Conservation (phyloP, 2,113 vertebrate genomes). For the Bambusicola thoracicus region DNA sequence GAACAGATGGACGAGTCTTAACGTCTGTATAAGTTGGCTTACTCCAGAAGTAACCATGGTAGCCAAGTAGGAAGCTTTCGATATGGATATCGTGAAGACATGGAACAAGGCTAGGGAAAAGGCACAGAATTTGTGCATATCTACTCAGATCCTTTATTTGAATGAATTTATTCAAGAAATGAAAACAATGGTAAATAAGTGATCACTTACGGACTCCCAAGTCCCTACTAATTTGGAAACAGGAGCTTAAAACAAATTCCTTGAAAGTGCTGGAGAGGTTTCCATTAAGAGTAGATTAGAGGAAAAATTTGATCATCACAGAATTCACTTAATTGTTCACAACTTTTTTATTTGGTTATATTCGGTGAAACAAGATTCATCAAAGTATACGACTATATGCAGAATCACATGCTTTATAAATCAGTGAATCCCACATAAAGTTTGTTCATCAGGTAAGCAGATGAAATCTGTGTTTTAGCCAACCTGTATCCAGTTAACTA, state of each 20-base stretch:
- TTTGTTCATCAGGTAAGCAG: background rate
- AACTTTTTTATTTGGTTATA: background rate
- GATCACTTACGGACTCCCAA: background rate
- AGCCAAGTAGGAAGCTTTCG: background rate
- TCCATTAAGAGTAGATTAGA: background rate
- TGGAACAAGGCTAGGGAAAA: background rate
- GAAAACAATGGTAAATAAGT: background rate
- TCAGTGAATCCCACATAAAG: background rate
- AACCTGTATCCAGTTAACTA: background rate
- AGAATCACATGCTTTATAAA: background rate
- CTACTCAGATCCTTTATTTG: background rate
- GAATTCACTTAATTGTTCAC: background rate
- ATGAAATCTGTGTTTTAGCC: background rate
- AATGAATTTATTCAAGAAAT: background rate
- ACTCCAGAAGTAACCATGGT: background rate
- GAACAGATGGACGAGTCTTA: background rate
- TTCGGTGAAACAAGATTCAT: background rate
- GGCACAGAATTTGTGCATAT: background rate
- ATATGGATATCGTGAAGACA: background rate
- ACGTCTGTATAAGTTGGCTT: background rate
- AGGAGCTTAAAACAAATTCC: background rate
- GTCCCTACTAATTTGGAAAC: background rate
- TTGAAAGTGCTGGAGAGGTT: background rate
- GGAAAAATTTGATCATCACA: background rate
- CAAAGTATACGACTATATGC: background rate